These are phyloP conservation scores for Lepisosteus oculatus DNA, from an alignment of 2,113 vertebrate genomes.

Conservation along the genomic window DNA sequence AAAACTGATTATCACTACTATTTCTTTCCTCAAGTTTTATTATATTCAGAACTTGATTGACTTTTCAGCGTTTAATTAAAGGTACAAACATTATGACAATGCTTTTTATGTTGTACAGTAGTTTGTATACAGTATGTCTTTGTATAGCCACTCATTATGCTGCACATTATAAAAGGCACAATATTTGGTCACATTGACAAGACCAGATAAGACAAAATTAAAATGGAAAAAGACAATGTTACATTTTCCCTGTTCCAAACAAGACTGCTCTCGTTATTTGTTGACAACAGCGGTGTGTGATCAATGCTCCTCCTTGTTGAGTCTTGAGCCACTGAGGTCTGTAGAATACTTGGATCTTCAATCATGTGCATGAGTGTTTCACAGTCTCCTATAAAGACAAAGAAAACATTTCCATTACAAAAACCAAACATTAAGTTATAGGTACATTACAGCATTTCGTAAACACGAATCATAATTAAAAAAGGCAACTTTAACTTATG, in stretches of 20 bases:
- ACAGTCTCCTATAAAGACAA: background rate
- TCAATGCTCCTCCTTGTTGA: background rate
- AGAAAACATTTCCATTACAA: background rate
- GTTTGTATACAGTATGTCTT: conserved; percentile 24
- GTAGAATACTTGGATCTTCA: background rate
- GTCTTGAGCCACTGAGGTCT: background rate
- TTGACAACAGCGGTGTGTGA: background rate
- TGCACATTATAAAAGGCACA: background rate
- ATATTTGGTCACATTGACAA: background rate
- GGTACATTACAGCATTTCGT: no score
- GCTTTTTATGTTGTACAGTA: no score
- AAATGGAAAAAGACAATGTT: background rate
- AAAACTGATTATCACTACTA: no score
- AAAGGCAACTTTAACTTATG: background rate
- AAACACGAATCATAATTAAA: no score
- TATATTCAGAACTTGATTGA: no score
- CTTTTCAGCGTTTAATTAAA: no score
- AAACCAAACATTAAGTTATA: no score
- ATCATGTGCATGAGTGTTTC: background rate
- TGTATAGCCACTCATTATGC: background rate
- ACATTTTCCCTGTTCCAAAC: background rate
- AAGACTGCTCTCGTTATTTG: background rate
- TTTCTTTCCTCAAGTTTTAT: no score
- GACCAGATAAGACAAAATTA: no score
- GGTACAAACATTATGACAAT: no score